A percentile compares a stretch with the other conserved stretches of the same genome.
Evolutionary conservation across 2,888 invertebrate species (phyloP).

Genomic region (Zelleria hepariella): DNA sequence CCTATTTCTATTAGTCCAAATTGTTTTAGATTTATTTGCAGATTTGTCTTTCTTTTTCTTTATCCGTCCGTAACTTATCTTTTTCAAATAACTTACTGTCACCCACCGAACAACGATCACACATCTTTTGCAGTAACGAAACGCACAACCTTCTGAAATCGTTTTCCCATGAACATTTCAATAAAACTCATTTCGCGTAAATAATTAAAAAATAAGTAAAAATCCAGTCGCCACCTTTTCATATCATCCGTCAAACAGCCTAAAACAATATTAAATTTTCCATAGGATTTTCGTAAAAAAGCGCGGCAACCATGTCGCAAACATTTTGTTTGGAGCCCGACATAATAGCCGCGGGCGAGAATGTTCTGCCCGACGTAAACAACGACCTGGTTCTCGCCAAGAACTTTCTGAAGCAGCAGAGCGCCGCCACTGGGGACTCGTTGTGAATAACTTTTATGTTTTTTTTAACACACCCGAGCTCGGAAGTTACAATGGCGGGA

Average conservation of each 20-base stretch:
- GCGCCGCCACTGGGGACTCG: conserved; percentile 73
- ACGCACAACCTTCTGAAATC: no score
- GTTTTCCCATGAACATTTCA: no score
- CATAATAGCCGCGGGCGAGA: conserved; percentile 58
- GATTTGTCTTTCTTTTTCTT: no score
- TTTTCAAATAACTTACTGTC: no score
- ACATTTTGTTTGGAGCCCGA: conserved; percentile 55
- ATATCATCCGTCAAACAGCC: not conserved
- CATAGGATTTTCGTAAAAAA: not conserved
- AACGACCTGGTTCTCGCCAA: conserved; percentile 74
- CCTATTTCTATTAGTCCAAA: no score
- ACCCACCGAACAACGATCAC: not conserved
- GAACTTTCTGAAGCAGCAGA: conserved; percentile 74
- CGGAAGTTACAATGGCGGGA: not conserved
- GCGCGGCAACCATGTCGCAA: conserved; percentile 35
- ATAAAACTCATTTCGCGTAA: no score
- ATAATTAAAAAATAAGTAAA: no score
- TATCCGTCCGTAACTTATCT: no score
- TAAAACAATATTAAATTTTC: not conserved
- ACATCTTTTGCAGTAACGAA: no score
- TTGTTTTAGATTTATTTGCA: no score
- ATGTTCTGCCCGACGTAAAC: conserved; percentile 65
- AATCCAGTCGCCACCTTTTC: no score
- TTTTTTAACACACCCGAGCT: not conserved
- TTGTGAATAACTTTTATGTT: conserved; percentile 50